Evolutionary conservation across 2,113 vertebrate genomes (phyloP).

Genomic region (Beaufortia kweichowensis): DNA sequence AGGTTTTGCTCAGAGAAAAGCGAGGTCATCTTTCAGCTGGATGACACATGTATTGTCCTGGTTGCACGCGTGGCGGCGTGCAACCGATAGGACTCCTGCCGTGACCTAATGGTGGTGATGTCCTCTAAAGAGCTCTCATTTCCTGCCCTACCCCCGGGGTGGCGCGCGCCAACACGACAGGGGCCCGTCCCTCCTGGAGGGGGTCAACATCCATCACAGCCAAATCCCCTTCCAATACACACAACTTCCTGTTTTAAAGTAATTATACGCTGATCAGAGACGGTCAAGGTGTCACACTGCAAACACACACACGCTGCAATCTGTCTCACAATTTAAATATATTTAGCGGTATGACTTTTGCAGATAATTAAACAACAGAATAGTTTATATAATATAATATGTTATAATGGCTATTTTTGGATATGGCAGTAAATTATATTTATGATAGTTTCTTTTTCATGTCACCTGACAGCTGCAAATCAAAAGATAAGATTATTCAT

Average conservation of each 20-base stretch:
- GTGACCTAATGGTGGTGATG: slow-evolving; percentile 71
- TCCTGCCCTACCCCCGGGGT: slow-evolving; percentile 77
- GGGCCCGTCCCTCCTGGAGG: slow-evolving; percentile 73
- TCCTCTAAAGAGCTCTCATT: slow-evolving; percentile 68
- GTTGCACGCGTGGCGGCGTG: slow-evolving; percentile 47
- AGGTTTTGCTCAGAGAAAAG: slow-evolving; percentile 15
- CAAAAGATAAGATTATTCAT: too few species aligned
- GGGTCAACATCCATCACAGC: slow-evolving; percentile 87
- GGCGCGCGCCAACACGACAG: slow-evolving; percentile 71
- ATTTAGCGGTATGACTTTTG: neutral
- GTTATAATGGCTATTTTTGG: too few species aligned
- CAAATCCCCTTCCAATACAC: slow-evolving; percentile 67
- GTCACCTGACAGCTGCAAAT: too few species aligned
- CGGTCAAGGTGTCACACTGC: slow-evolving; percentile 80
- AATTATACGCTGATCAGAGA: slow-evolving; percentile 86
- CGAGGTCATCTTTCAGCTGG: slow-evolving; percentile 65
- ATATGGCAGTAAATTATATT: too few species aligned
- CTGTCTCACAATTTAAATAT: slow-evolving; percentile 77
- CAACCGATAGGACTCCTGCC: slow-evolving; percentile 76
- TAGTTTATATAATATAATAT: too few species aligned
- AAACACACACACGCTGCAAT: slow-evolving; percentile 62
- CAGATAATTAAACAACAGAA: too few species aligned
- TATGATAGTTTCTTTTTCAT: too few species aligned
- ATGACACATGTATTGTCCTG: slow-evolving; percentile 73
- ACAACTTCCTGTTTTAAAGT: slow-evolving; percentile 82